Conservation (phyloP, 2,797 vertebrate species). For the Coendou prehensilis region DNA sequence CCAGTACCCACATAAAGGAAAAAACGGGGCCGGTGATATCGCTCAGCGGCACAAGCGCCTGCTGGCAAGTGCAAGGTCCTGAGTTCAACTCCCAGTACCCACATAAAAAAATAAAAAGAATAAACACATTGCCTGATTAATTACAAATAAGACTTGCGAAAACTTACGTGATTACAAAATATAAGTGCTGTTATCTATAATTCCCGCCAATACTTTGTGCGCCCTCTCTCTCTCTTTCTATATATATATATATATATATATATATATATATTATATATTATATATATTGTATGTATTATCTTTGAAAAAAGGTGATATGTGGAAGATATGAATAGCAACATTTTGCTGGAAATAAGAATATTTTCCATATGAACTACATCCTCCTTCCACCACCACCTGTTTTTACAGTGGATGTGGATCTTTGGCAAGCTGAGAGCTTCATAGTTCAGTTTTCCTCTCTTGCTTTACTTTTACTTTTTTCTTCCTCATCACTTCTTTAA, state of each 20-base stretch:
- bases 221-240: background rate
- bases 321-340: background rate
- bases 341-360: background rate
- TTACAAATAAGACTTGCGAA: background rate
- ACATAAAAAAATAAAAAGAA: background rate
- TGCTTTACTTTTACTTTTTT: background rate
- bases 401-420: background rate
- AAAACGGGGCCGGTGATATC: no score
- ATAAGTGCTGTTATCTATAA: background rate
- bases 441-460: background rate
- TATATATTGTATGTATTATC: background rate
- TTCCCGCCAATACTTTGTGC: background rate
- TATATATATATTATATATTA: background rate
- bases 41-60: no score
- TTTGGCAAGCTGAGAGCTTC: background rate
- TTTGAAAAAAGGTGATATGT: background rate
- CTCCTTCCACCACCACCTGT: background rate
- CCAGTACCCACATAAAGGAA: no score
- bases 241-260: background rate
- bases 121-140: background rate
- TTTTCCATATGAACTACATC: background rate
- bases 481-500: background rate
- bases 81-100: no score
- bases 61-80: no score
- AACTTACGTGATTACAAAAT: background rate